Base-by-base conservation (phyloP, 2,113 vertebrate species). In the Callopanchax toddi region DNA sequence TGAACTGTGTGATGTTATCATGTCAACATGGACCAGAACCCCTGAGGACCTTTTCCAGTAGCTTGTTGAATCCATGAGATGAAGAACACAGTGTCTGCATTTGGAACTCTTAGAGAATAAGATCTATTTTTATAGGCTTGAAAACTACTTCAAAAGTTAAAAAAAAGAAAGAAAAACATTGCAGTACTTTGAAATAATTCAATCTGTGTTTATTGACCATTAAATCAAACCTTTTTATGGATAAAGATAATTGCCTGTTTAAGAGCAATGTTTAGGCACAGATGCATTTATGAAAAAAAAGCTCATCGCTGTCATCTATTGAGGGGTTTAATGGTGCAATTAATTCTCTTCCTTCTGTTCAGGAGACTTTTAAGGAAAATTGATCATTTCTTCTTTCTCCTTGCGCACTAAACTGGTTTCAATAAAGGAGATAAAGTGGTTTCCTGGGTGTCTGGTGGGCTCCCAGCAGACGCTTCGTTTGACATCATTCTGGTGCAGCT, bases 301-400 rank as follows among this genome's bases (percentile, higher is more conserved):
- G 93, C 94, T 93, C 93, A 94, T 91, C 88, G 92, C 92, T 93
- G 94, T 95, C 95, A 94, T 96, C 94, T 95, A n/a, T n/a, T n/a
- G n/a, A n/a, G 60, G 92, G 93, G 94, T 91, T 93, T 97, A 96
- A 97, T 96, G 94, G 95, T 91, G 92, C 95, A 96, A 95, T 97
- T 96, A 94, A 97, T 96, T 97, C 94, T 93, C 93, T 93, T 96
- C 95, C 93, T 94, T 95, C 95, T 96, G 94, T 96, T 97, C 93
- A 92, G 89, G 92, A 95, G 94, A 97, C 94, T 95, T 97, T 96
- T 94, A 95, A n/a, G n/a, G n/a, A n/a, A n/a, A n/a, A n/a, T n/a
- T n/a, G n/a, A n/a, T n/a, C n/a, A n/a, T 93, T 94, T 94, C 11
- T 20, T 78, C 92, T 93, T 90, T 93, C 64, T 51, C 20, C 75